Evolutionary conservation across 2,888 invertebrate species (phyloP).

Genomic region (Thera obeliscata): DNA sequence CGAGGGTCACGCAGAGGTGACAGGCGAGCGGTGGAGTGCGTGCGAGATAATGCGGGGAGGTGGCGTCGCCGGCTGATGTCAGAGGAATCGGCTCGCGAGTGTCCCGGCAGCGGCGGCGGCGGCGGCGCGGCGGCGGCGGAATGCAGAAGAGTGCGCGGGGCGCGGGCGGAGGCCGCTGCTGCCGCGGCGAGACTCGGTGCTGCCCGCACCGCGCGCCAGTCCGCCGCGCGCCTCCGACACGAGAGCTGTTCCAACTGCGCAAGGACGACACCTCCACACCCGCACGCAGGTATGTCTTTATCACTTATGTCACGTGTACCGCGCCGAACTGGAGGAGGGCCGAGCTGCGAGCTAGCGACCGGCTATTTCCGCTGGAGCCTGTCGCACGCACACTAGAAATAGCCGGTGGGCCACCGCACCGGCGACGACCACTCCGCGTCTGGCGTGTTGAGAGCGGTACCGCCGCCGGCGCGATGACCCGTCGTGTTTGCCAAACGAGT

Average conservation of each 20-base stretch:
- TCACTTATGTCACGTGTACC: constrained; percentile 52
- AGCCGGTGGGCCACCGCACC: constrained; percentile 56
- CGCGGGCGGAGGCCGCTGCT: constrained; percentile 72
- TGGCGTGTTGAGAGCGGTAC: constrained; percentile 52
- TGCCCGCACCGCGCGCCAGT: constrained; percentile 69
- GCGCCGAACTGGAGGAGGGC: constrained; percentile 31
- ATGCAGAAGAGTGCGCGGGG: constrained; percentile 68
- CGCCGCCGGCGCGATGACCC: constrained; percentile 61
- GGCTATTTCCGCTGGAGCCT: constrained; percentile 50
- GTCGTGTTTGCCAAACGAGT: constrained; percentile 69
- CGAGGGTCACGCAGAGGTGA: constrained; percentile 76
- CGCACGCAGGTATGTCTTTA: constrained; percentile 73
- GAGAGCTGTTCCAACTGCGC: constrained; percentile 71
- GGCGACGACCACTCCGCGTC: constrained; percentile 52
- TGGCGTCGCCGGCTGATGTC: constrained; percentile 68
- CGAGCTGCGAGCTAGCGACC: constrained; percentile 28
- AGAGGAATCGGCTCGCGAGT: constrained; percentile 66
- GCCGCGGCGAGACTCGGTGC: constrained; percentile 71
- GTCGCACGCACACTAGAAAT: constrained; percentile 56
- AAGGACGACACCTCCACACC: constrained; percentile 57
- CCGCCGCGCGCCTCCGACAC: constrained; percentile 81
- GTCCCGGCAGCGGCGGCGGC: constrained; percentile 49
- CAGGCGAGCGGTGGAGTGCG: constrained; percentile 59
- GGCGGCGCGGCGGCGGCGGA: constrained; percentile 67
- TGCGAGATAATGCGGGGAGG: constrained; percentile 62